These are phyloP conservation scores for Triplophysa dalaica DNA, from an alignment of 2,113 vertebrate genomes.

Conservation along the genomic window DNA sequence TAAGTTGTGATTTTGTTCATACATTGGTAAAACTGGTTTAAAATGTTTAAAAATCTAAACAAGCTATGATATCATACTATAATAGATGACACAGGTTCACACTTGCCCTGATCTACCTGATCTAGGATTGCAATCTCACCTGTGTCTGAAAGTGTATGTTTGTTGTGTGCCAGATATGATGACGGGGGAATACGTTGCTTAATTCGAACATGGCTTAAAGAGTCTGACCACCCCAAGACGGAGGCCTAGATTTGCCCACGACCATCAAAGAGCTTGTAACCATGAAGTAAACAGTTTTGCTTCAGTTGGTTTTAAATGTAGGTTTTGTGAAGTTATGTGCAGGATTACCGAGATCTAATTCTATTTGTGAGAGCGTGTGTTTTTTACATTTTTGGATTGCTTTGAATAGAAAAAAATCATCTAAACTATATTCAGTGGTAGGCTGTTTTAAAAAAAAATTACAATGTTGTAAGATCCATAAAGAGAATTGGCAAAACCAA, in stretches of 20 bases:
- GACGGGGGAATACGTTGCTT: conserved; percentile 82
- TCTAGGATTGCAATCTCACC: conserved; percentile 95
- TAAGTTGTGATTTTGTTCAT: neutral
- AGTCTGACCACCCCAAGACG: conserved; percentile 84
- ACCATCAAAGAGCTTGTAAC: conserved; percentile 52
- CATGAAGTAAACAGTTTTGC: too few relatives aligned
- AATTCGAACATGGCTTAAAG: conserved; percentile 85
- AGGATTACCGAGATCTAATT: neutral
- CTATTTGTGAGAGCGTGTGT: neutral
- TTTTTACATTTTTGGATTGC: conserved; percentile 2
- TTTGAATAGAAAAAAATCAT: neutral
- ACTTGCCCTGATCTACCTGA: too few relatives aligned
- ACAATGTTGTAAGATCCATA: neutral
- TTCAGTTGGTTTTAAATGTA: neutral
- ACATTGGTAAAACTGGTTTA: neutral
- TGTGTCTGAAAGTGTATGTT: conserved; percentile 73
- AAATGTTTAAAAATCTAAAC: too few relatives aligned
- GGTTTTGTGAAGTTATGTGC: conserved; percentile 7
- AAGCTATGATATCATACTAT: too few relatives aligned
- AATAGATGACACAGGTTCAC: too few relatives aligned
- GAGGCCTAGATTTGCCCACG: conserved; percentile 91
- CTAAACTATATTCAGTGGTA: neutral
- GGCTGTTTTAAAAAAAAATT: too few relatives aligned
- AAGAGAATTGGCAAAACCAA: neutral
- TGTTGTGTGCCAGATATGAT: conserved; percentile 89